Evolutionary conservation across 2,888 invertebrate species (phyloP).

Genomic region (Eupithecia vulgata): DNA sequence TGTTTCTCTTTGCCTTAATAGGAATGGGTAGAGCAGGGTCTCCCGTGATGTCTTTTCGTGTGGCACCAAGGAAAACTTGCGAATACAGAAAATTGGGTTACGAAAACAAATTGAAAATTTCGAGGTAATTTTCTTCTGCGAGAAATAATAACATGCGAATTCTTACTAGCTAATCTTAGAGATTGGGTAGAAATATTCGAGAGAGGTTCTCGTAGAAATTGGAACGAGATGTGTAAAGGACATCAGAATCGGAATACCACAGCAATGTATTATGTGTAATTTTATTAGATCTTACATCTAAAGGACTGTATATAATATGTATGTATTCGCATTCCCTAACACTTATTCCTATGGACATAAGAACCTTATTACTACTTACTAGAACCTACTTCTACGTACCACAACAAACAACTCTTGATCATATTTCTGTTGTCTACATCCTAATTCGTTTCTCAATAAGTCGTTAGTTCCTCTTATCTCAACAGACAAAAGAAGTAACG

Average conservation of each 20-base stretch:
- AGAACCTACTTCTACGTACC: background rate
- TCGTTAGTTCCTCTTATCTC: background rate
- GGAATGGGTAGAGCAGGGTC: conserved; percentile 56
- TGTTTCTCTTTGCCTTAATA: conserved; percentile 47
- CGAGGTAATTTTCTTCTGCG: conserved; percentile 75
- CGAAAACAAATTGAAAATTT: conserved; percentile 78
- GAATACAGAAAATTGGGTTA: conserved; percentile 74
- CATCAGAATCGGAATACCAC: background rate
- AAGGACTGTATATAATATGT: background rate
- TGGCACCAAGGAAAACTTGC: conserved; percentile 70
- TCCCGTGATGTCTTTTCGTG: conserved; percentile 66
- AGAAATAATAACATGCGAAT: conserved; percentile 61
- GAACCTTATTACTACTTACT: background rate
- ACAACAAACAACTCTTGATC: background rate
- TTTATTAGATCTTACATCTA: background rate
- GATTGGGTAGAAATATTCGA: background rate
- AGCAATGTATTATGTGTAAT: background rate
- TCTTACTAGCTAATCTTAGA: conserved; percentile 33
- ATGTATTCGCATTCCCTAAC: background rate
- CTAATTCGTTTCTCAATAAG: background rate
- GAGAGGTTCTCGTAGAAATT: background rate
- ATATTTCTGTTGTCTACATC: background rate
- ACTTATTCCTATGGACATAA: background rate
- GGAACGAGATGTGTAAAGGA: background rate
- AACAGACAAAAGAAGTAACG: background rate